Conservation (phyloP, 2,888 invertebrate genomes). For the Zeuzera pyrina region DNA sequence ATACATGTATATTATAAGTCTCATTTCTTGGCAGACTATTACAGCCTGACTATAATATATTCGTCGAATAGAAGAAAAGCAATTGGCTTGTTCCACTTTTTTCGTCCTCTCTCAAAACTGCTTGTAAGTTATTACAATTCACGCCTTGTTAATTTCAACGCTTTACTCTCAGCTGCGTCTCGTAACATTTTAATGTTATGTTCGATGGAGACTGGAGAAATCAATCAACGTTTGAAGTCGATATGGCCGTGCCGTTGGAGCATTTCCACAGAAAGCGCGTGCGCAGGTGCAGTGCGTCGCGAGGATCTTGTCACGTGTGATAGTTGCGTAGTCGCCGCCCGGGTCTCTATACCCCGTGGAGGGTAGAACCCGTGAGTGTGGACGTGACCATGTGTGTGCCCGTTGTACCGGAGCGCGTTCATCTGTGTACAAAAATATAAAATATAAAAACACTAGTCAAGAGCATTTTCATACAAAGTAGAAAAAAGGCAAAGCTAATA, state of each 20-base stretch:
- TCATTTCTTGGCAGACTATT: too few relatives aligned
- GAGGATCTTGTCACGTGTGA: slow-evolving; percentile 58
- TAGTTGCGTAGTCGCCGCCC: slow-evolving; percentile 48
- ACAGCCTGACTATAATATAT: too few relatives aligned
- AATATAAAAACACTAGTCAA: background rate
- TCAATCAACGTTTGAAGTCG: slow-evolving; percentile 46
- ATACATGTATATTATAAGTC: too few relatives aligned
- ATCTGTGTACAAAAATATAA: slow-evolving; percentile 30
- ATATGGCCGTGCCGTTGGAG: slow-evolving; percentile 55
- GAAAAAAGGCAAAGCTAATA: too few relatives aligned
- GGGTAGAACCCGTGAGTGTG: background rate
- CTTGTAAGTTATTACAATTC: too few relatives aligned
- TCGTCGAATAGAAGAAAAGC: too few relatives aligned
- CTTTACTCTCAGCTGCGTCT: background rate
- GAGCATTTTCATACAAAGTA: too few relatives aligned
- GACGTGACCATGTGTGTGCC: slow-evolving; percentile 26
- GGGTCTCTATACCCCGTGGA: slow-evolving; percentile 26
- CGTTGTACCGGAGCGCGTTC: slow-evolving; percentile 47
- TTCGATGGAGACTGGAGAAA: too few relatives aligned
- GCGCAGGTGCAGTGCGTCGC: slow-evolving; percentile 53
- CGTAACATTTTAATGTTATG: too few relatives aligned
- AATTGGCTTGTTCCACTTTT: too few relatives aligned
- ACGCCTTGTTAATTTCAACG: too few relatives aligned
- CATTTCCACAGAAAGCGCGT: slow-evolving; percentile 53
- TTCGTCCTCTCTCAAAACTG: too few relatives aligned